Base-by-base conservation (phyloP, 2,113 vertebrate genomes). In the Aviceda subcristata region DNA sequence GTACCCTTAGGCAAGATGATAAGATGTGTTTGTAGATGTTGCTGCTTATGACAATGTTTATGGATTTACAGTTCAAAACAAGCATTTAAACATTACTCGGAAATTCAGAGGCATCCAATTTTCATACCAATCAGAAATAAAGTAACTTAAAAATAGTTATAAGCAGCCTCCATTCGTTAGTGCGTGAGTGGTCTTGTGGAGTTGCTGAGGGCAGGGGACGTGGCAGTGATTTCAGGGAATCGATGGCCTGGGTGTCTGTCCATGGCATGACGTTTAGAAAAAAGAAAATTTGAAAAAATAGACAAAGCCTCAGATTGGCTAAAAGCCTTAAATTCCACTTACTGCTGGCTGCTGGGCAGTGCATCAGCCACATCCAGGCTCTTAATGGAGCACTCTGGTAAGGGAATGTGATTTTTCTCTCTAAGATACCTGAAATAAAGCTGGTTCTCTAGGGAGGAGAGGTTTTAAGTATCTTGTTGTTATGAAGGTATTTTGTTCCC, bases 381-480 rank as follows among this genome's bases (percentile, higher is more conserved):
- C n/a, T 68, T 64, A 73, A 50, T 10, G 2, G 53, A 77, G 68
- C 2, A 8, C 59, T 80, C 45, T 20, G 43, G 8, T 78, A 43
- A 66, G 30, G 60, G 56, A 85, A 59, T 48, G 64, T 4, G 41
- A 90, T 85, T 90, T 93, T 93, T 90, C 68, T 77, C 45, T 56
- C n/a, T 10, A 46, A 78, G 81, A 81, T 74, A 57, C 22, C 82
- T 90, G 86, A 92, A 93, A 91, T 80, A 60, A 80, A 90, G 50
- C 45, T 80, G 39, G 6, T n/a, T 75, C 51, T 87, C 24, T 50
- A 46, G 69, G 78, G 81, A 63, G 67, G 17, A 72, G 38, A 45
- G 56, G 30, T 94, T 92, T 92, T 67, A 67, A 90, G 57, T 88
- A 63, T 50, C 84, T 83, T 67, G 5, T 75, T 12, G 2, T 91